Percentiles rank a stretch among this genome's conserved stretches.
Evolutionary conservation across 2,113 vertebrate species (phyloP).

Genomic region (Phodopus roborovskii): DNA sequence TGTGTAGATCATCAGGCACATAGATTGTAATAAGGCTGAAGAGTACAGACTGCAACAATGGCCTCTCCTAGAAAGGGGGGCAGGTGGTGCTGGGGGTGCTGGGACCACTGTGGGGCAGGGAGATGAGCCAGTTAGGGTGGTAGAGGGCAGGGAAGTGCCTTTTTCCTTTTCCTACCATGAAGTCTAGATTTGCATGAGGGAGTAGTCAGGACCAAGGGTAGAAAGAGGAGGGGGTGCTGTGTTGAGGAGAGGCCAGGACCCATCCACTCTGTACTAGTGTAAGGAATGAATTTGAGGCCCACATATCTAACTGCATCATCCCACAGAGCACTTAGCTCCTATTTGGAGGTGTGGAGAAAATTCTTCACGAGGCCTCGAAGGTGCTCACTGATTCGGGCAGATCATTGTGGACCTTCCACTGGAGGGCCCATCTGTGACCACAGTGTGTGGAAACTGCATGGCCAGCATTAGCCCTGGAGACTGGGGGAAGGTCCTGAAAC

Average conservation of each 20-base stretch:
- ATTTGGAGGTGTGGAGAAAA: neutral
- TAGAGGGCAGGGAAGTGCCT: constrained; percentile 18
- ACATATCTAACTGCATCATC: neutral
- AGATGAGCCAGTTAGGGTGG: neutral
- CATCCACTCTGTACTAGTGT: neutral
- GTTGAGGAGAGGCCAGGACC: constrained; percentile 42
- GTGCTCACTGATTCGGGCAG: constrained; percentile 46
- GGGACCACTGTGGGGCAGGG: neutral
- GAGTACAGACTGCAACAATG: constrained; percentile 35
- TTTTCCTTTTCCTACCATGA: constrained; percentile 43
- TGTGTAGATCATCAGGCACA: constrained; percentile 78
- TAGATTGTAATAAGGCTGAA: constrained; percentile 78
- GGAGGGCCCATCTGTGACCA: constrained; percentile 65
- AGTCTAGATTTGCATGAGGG: constrained; percentile 28
- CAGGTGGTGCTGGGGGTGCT: neutral
- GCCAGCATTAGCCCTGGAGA: constrained; percentile 27
- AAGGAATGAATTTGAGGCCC: neutral
- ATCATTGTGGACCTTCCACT: neutral
- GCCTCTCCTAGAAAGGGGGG: constrained; percentile 37
- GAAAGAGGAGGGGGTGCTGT: neutral
- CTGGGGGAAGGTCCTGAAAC: constrained; percentile 9
- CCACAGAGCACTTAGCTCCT: neutral
- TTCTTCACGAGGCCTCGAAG: neutral
- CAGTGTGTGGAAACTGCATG: neutral
- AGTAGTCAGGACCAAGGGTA: neutral